These are phyloP conservation scores for Ruditapes philippinarum DNA, from an alignment of 1,140 invertebrate species.

Conservation along the genomic window DNA sequence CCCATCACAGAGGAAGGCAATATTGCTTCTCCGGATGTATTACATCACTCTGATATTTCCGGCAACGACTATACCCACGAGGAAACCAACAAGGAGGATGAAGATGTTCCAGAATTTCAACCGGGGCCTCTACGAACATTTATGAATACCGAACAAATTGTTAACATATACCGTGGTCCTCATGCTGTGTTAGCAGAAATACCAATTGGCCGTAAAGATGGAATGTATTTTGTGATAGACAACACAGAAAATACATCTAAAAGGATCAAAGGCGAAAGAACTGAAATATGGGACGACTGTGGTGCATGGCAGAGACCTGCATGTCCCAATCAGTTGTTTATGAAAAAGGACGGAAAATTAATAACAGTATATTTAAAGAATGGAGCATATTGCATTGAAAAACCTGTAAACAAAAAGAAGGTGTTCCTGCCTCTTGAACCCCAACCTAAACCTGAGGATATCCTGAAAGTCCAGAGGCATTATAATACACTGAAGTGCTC, in stretches of 20 bases:
- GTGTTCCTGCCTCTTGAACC: background rate
- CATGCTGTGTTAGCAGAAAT: background rate
- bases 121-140: background rate
- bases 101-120: no score
- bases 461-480: background rate
- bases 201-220: background rate
- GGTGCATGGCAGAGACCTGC: background rate
- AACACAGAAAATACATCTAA: background rate
- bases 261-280: background rate
- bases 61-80: no score
- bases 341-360: no score
- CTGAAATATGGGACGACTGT: slow-evolving; percentile 3
- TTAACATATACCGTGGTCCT: background rate
- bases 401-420: background rate
- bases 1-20: no score
- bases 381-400: background rate
- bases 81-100: no score
- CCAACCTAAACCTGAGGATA: background rate
- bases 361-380: background rate
- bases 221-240: background rate
- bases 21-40: background rate
- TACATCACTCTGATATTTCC: no score
- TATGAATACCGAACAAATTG: background rate
- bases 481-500: background rate
- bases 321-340: background rate